Conservation (phyloP, 2,113 vertebrate genomes). For the Natator depressus region DNA sequence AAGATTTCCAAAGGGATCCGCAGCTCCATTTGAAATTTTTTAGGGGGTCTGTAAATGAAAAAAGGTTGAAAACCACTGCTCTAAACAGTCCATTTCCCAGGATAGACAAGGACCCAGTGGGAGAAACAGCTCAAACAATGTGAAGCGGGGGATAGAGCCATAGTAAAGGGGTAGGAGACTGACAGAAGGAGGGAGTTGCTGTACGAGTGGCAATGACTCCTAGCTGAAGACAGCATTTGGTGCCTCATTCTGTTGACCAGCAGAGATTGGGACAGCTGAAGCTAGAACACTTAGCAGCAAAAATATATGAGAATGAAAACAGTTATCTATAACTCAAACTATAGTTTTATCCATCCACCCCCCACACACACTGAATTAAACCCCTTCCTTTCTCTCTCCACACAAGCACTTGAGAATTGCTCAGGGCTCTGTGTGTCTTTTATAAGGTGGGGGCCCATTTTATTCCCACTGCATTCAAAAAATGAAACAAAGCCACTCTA, state of each 20-base stretch:
- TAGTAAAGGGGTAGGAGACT: too few species aligned
- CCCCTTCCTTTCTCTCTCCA: not conserved
- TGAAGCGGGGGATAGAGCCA: too few species aligned
- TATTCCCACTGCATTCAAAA: not conserved
- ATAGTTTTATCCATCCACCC: not conserved
- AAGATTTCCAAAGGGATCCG: too few species aligned
- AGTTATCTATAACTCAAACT: not conserved
- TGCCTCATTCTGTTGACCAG: not conserved
- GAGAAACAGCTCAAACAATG: not conserved
- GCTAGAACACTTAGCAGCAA: not conserved
- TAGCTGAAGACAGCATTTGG: not conserved
- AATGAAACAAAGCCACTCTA: not conserved
- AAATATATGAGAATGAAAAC: not conserved
- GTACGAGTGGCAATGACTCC: not conserved
- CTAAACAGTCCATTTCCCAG: not conserved
- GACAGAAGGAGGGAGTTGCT: not conserved
- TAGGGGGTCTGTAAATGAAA: not conserved
- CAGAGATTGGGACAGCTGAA: not conserved
- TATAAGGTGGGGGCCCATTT: not conserved
- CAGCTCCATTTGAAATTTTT: too few species aligned
- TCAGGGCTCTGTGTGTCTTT: not conserved
- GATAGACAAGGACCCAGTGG: not conserved
- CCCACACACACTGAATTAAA: not conserved
- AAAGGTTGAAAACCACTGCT: not conserved
- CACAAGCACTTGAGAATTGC: not conserved